Base-by-base conservation (phyloP, 2,888 invertebrate species). In the Agriopis leucophaearia region DNA sequence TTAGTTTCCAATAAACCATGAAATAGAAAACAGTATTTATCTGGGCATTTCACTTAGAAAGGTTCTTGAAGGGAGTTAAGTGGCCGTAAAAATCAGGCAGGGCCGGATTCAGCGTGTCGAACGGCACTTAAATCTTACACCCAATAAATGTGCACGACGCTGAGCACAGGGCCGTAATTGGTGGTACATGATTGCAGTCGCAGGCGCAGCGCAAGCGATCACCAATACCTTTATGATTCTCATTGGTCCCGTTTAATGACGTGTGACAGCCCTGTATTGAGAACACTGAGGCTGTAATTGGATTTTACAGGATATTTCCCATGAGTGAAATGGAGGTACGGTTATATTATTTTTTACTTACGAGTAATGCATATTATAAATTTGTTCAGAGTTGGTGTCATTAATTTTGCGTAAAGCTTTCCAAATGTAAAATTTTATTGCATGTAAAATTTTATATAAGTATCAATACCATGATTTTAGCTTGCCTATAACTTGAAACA, bases 91-190 rank as follows among this genome's bases (percentile, higher is more conserved):
- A 90, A 89, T 87, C 85, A 83, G 85, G 86, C 87, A 85, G 86
- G 84, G 79, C 82, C 83, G 82, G 83, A 85, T 81, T 83, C 83
- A 77, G 85, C 90, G 91, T 91, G 91, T 88, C 90, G 89, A 89
- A 86, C 87, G 88, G 88, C 92, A 94, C 92, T 92, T 92, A 92
- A 92, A 92, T 89, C 87, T 90, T 92, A 87, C 92, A 92, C 91
- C 93, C 93, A 94, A 93, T 93, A 92, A 93, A 93, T 89, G 88
- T 89, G 86, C 89, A 86, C 85, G 88, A 86, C 87, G 84, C 84
- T 71, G 81, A 81, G 86, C 83, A 82, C 82, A 83, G 84, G 82
- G 78, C 85, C 84, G 92, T 92, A 92, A 93, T 94, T 94, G 93
- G 93, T 89, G 84, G 81, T 45, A 35, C 83, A 86, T 84, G 86